phyloP scores from a whole-genome alignment of 2,113 vertebrate species.

The Bothrops jararaca region DNA sequence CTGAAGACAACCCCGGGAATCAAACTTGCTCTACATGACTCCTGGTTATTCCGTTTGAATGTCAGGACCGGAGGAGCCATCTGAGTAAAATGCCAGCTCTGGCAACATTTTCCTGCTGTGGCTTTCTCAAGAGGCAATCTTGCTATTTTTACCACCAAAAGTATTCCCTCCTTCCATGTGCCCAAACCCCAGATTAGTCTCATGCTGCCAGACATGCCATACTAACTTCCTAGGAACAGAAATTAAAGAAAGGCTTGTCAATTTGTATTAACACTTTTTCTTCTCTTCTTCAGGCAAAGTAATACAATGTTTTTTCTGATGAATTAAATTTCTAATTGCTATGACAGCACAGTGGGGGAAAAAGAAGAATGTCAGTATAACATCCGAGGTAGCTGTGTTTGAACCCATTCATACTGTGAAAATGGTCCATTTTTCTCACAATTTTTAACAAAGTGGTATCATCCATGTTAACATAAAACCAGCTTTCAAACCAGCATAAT shows the following conservation, averaged over 20 bases:
- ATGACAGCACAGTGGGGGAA: background rate
- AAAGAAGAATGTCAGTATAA: background rate
- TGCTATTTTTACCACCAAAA: conserved; percentile 34
- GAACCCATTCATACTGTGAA: conserved; percentile 14
- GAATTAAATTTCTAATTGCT: conserved; percentile 41
- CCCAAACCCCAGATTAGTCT: conserved; percentile 50
- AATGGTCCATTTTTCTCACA: background rate
- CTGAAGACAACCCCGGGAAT: background rate
- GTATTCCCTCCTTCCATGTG: conserved; percentile 6
- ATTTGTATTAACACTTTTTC: conserved; percentile 52
- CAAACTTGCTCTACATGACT: background rate
- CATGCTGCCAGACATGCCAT: conserved; percentile 46
- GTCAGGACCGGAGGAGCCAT: background rate
- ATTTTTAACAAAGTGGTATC: background rate
- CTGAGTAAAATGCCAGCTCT: background rate
- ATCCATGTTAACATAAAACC: background rate
- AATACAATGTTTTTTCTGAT: conserved; percentile 58
- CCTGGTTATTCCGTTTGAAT: background rate
- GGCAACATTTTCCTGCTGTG: background rate
- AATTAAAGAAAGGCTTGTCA: conserved; percentile 55
- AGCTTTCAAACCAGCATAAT: background rate
- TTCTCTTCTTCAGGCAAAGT: conserved; percentile 56
- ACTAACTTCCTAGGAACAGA: conserved; percentile 45
- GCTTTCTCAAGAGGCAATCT: conserved; percentile 13
- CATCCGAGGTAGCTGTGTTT: background rate